Conservation (phyloP, 2,797 vertebrate species). For the Typhlichthys eigenmanni region DNA sequence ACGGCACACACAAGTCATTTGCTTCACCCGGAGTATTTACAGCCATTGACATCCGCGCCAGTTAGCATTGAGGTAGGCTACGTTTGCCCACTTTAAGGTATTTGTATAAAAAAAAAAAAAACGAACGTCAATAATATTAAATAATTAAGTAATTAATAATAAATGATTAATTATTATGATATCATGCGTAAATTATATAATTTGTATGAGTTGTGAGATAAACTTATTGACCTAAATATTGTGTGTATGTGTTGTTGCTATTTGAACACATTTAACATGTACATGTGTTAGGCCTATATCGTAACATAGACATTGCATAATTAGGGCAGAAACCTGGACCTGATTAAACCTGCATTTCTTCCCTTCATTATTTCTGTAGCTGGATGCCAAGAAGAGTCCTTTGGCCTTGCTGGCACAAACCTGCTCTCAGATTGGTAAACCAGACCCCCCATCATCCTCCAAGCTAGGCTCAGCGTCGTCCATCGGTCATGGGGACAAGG, state of each 20-base stretch:
- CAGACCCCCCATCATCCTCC: conserved; percentile 89
- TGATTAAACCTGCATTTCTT: not conserved
- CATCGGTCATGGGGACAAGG: conserved; percentile 85
- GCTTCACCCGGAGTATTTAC: conserved; percentile 91
- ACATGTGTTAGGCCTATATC: not conserved
- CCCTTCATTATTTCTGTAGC: conserved; percentile 65
- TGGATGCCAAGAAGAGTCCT: conserved; percentile 98
- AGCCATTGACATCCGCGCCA: conserved; percentile 88
- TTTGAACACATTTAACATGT: not conserved
- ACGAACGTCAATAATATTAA: not conserved
- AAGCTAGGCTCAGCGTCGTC: conserved; percentile 85
- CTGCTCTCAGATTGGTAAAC: conserved; percentile 97
- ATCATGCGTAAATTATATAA: not conserved
- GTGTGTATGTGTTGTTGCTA: not conserved
- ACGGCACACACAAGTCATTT: conserved; percentile 84
- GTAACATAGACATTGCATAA: not conserved
- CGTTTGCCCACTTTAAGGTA: not conserved
- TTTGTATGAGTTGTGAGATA: not conserved
- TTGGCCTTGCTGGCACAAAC: conserved; percentile 95
- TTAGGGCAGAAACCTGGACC: not conserved
- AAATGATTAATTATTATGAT: not conserved
- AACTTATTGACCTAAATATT: too few species aligned
- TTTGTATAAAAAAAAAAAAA: not conserved
- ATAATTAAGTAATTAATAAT: not conserved
- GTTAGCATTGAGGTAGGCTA: conserved; percentile 88